phyloP scores from a whole-genome alignment of 2,888 invertebrate species.

The Macrosiphum euphorbiae region DNA sequence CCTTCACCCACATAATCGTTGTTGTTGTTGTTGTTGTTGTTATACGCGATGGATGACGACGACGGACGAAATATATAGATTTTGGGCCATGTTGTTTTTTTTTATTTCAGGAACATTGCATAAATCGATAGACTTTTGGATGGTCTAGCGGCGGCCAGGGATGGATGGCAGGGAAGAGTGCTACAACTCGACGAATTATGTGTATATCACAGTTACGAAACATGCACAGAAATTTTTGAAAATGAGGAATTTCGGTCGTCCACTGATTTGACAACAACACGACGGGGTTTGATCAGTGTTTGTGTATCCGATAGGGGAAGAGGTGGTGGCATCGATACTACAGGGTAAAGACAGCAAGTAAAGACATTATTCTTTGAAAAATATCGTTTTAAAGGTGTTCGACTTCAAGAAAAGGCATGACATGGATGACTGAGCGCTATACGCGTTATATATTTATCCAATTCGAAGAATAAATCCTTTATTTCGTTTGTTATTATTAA shows the following conservation, averaged over 20 bases:
- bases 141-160: not conserved
- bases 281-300: not conserved
- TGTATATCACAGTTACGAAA: not conserved
- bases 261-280: not conserved
- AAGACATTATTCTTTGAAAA: not conserved
- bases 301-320: not conserved
- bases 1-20: conserved; percentile 56
- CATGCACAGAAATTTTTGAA: not conserved
- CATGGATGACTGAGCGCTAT: not conserved
- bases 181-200: not conserved
- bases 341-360: not conserved
- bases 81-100: not conserved
- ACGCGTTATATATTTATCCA: not conserved
- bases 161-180: not conserved
- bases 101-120: not conserved
- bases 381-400: not conserved
- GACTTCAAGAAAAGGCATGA: not conserved
- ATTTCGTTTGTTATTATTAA: not conserved
- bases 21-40: not conserved
- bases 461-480: not conserved
- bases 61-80: not conserved
- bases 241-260: not conserved
- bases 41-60: not conserved
- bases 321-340: not conserved
- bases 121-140: not conserved